Base-by-base conservation (phyloP, 2,113 vertebrate genomes). In the Nannospalax galili region DNA sequence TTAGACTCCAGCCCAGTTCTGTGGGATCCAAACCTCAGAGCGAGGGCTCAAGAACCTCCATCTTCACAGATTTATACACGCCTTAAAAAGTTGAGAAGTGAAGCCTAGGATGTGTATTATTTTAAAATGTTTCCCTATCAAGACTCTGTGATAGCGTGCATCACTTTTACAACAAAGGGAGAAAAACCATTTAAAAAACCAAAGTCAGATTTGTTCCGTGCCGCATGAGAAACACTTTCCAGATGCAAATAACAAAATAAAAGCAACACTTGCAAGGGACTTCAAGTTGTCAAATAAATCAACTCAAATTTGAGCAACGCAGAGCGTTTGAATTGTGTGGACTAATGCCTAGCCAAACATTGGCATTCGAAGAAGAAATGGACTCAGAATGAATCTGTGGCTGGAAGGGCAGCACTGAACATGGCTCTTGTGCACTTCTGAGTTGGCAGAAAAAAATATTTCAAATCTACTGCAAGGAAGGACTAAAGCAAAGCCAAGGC, bases 261-360 rank as follows among this genome's bases (percentile, higher is more conserved):
- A 95, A 95, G 82, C 74, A 79, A 82, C 86, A 86, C 89, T 97
- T 86, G 40, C 48, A 42, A 89, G 37, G 74, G 95, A 94, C 95
- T 97, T 89, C 92, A 84, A 95, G 93, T 97, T 96, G 89, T 95
- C 91, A 94, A 95, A 95, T 96, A 97, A 97, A 93, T 86, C 74
- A 92, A 74, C 89, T 85, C 84, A 91, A 94, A 92, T 90, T 86
- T 89, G 95, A 88, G 67, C 42, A 92, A 92, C 85, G 74, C 5
- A 30, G 64, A 84, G 48, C 74, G 74, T 74, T 67, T 52, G 89
- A 94, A 85, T 89, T 75, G 78, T 80, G 79, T 91, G 79, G 15
- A 82, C 42, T 82, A 87, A 92, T 32, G 35, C 82, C 24, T 7
- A 82, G 48, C 86, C 86, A 93, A 86, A 91, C 88, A 82, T 62